A percentile compares a stretch with the other conserved stretches of the same genome.
Conservation (phyloP, 2,797 vertebrate genomes). For the Rallus crepitans region DNA sequence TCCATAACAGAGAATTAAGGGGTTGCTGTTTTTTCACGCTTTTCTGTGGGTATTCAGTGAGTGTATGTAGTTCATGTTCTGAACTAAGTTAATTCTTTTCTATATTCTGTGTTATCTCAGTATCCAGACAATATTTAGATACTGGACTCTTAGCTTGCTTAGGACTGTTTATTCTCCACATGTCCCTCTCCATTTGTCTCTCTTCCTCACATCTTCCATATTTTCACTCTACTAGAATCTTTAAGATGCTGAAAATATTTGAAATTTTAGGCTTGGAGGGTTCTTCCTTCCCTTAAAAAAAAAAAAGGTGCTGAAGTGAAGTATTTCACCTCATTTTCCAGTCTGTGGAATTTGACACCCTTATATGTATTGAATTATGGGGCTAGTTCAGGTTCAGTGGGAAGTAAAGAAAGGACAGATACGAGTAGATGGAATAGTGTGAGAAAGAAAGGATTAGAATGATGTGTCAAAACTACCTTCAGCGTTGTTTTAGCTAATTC, state of each 20-base stretch:
- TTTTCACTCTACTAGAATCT: background rate
- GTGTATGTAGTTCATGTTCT: background rate
- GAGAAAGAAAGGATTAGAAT: background rate
- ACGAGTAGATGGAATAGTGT: background rate
- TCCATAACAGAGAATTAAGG: background rate
- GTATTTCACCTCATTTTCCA: background rate
- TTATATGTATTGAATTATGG: background rate
- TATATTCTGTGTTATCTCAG: background rate
- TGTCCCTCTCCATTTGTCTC: background rate
- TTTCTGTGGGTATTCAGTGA: background rate
- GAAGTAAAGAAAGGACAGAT: background rate
- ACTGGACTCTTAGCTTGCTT: background rate
- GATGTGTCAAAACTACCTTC: background rate
- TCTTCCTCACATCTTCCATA: fast-evolving
- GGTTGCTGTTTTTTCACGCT: background rate
- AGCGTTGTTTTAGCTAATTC: background rate
- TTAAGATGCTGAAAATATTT: background rate
- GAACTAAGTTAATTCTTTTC: background rate
- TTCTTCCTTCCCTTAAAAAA: background rate
- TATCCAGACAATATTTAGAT: background rate
- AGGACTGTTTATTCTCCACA: background rate
- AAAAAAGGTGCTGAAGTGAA: background rate
- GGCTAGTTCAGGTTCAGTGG: background rate
- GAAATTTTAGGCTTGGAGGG: background rate
- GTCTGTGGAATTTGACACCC: background rate